Base-by-base conservation (phyloP, 2,113 vertebrate genomes). In the Coregonus clupeaformis region DNA sequence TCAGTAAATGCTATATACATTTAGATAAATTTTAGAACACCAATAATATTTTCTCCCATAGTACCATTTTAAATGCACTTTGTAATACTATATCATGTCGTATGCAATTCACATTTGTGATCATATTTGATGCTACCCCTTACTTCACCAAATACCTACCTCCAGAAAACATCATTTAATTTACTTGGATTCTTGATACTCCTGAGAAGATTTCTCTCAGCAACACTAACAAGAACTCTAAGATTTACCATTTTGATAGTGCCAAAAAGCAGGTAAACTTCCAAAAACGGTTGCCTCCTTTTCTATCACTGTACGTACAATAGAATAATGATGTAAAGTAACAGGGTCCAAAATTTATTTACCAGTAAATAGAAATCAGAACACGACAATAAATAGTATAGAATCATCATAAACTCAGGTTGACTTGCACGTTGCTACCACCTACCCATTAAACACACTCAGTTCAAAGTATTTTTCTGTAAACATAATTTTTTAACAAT, bases 1-100 rank as follows among this genome's bases (percentile, higher is more conserved):
- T 74, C 24, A 30, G 18, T 72, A 67, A 75, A 74, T 32, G 20
- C 24, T 80, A 76, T 86, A 14, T 83, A 89, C 79, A 80, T 62
- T 24, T 78, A 67, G 25, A 32, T 75, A 69, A 18, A 24, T 62
- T 63, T 16, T 69, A 32, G 20, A 30, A 66, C 77, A 36, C 5
- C 4, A 14, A 14, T 60, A 71, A 66, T 3, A 69, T 60, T 47
- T 16, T 16, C 12, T 71, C 62, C 66, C 16, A 71, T 59, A 25
- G 22, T 22, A 60, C 42, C 42, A 22, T 69, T 45, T 55, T 60
- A 76, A 79, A 63, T 47, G 57, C 68, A 30, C 5, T 60, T 78
- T 57, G 59, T 67, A 29, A 66, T 69, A 68, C 25, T 59, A 6
- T 65, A 65, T n/a, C 18, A 20, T 36, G 3, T 18, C 57, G 68